Evolutionary conservation across 2,797 vertebrate species (phyloP).

Genomic region (Silurus aristotelis): DNA sequence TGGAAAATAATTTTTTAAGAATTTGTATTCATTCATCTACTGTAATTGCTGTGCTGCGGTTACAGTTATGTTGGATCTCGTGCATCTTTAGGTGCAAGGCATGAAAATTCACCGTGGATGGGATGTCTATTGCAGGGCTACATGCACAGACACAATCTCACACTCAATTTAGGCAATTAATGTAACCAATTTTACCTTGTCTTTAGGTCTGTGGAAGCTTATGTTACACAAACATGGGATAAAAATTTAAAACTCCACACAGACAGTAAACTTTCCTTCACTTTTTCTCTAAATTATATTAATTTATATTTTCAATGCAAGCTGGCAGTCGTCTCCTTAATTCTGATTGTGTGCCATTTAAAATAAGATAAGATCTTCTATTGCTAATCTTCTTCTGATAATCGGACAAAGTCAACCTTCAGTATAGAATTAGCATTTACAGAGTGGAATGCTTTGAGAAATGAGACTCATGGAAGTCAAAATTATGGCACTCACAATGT

Average conservation of each 20-base stretch:
- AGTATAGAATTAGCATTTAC: neutral
- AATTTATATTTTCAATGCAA: neutral
- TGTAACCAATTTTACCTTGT: neutral
- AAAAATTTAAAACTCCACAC: neutral
- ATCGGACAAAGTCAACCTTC: constrained; percentile 7
- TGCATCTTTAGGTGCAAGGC: neutral
- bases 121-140: neutral
- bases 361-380: neutral
- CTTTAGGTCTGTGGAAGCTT: neutral
- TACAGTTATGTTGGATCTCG: neutral
- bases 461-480: neutral
- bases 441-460: constrained; percentile 12
- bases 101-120: neutral
- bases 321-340: neutral
- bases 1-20: too few species aligned
- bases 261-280: neutral
- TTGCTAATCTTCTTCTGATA: neutral
- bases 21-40: neutral
- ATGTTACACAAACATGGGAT: neutral
- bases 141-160: neutral
- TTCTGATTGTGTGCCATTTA: neutral
- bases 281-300: neutral
- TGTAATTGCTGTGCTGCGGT: neutral
- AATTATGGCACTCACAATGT: neutral
- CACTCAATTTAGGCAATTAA: neutral